Percentiles rank a stretch among this genome's conserved stretches.
These are phyloP conservation scores for Alca torda DNA, from an alignment of 2,797 vertebrate species.

Conservation along the genomic window DNA sequence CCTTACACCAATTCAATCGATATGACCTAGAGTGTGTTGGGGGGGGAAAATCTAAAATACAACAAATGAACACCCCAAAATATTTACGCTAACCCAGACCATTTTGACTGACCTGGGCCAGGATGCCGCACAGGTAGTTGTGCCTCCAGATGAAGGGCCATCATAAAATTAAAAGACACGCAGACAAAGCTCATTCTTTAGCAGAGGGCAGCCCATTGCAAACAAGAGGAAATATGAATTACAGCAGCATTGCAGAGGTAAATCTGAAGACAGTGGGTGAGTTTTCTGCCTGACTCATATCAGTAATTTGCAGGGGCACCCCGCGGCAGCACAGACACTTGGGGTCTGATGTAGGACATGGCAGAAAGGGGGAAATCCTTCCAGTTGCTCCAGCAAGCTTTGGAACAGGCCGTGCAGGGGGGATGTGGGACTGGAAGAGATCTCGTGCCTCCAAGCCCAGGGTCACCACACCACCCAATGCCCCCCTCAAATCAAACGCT, in stretches of 20 bases:
- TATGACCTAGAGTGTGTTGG: background rate
- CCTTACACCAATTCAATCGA: background rate
- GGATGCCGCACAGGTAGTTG: background rate
- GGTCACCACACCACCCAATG: background rate
- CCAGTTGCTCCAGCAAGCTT: background rate
- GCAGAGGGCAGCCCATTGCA: background rate
- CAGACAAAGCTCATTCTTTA: background rate
- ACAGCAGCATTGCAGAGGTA: background rate
- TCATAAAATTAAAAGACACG: no score
- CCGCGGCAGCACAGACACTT: background rate
- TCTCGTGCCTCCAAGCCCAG: background rate
- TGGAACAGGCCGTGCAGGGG: background rate
- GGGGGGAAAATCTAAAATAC: background rate
- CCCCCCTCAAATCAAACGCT: background rate
- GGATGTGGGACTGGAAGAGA: background rate
- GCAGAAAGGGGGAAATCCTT: background rate
- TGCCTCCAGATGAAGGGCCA: background rate
- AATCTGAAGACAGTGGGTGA: background rate
- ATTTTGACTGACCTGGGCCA: background rate
- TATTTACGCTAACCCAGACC: background rate
- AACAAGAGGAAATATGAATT: background rate
- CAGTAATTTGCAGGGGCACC: background rate
- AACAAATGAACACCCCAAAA: background rate
- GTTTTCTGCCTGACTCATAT: background rate
- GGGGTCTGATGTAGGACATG: background rate